Conservation (phyloP, 2,797 vertebrate genomes). For the Anomalospiza imberbis region DNA sequence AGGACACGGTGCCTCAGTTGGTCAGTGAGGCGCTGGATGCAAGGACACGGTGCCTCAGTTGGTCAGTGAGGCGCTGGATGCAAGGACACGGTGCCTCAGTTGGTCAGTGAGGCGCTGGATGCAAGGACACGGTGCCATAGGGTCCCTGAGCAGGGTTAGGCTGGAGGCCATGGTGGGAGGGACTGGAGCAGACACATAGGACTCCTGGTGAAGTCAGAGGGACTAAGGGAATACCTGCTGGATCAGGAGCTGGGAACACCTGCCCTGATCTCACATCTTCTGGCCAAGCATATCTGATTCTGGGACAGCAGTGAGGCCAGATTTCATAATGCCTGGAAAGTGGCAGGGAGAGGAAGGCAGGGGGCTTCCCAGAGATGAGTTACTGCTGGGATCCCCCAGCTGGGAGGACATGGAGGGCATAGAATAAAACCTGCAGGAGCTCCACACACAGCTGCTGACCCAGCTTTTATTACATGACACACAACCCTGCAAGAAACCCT, state of each 20-base stretch:
- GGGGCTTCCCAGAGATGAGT: background rate
- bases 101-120: background rate
- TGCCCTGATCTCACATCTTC: fast-evolving
- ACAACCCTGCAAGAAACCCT: background rate
- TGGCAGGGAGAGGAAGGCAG: background rate
- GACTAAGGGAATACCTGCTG: background rate
- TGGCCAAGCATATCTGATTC: background rate
- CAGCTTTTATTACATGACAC: slow-evolving; percentile 12
- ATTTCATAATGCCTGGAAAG: background rate
- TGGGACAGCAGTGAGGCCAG: background rate
- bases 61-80: background rate
- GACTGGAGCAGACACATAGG: background rate
- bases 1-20: background rate
- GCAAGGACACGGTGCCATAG: background rate
- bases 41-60: no score
- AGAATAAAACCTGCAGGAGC: background rate
- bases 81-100: no score
- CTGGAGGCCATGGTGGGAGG: background rate
- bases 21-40: background rate
- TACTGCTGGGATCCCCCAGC: background rate
- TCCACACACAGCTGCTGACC: background rate
- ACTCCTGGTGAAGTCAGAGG: background rate
- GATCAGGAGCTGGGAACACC: background rate
- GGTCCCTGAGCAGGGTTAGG: background rate
- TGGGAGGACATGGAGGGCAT: background rate